Evolutionary conservation across 92 coral and sea anemone species (phyloP), one percentile per base, ranked within the genome.

Genomic region (Bergia puertoricense): DNA sequence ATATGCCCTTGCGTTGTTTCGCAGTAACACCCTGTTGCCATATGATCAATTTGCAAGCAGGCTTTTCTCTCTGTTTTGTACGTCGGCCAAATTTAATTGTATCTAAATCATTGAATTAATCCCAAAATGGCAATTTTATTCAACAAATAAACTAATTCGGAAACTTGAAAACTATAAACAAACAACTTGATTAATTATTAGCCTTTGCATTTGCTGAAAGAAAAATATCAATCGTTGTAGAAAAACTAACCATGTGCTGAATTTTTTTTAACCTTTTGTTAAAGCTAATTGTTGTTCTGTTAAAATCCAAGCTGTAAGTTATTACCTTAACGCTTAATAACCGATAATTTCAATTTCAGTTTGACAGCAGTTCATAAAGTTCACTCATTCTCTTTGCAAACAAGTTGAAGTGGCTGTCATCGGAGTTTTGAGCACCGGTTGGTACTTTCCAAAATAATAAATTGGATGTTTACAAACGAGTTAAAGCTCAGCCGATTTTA

Each of bases 341-440:
- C 69, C 69, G 22, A 62, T 62, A 16, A 3, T 62, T 62, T 57
- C 22, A 57, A 57, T 57, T 57, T 22, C 69, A 20, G 69, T 62
- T 62, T 62, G n/a, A 62, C 69, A 62, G 30, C 69, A 57, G 13
- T 57, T 57, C 66, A 57, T 57, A 10, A 46, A 16, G 66, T 57
- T 57, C 66, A 57, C 20, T 57, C 66, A 57, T 57, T 57, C 48
- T 11, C 78, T 74, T 43, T 48, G 78, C 78, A 76, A 76, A 76
- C 79, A 76, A 40, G 50, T 16, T 20, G 30, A 42, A n/a, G 2
- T 38, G 20, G 80, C 46, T 76, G 80, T 76, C 80, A 76, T 16
- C 16, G 42, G 51, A 0, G 54, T 42, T 15, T 43, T 43, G 54
- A 42, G 8, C 11, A 37, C 30, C 30, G 80, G 30, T 76, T 23